phyloP scores from a whole-genome alignment of 64 coral and sea anemone species.

The Pocillopora damicornis region DNA sequence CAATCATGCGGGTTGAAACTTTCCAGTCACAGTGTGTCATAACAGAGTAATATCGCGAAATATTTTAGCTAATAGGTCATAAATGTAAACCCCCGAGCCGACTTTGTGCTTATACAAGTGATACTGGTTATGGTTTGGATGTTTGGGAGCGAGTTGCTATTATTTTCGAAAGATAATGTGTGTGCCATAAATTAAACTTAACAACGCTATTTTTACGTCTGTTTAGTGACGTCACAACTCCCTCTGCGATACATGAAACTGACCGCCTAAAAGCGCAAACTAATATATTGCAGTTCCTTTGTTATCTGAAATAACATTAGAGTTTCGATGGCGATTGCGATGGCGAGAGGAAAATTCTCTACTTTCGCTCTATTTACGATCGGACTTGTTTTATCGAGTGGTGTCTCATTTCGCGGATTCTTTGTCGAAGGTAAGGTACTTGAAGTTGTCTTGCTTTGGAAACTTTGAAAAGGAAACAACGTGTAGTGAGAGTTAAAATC shows the following conservation, averaged over 20 bases:
- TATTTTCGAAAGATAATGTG: too few species aligned
- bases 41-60: too few species aligned
- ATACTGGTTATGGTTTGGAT: too few species aligned
- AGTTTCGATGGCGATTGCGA: background rate
- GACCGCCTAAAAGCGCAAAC: background rate
- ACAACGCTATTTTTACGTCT: background rate
- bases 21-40: too few species aligned
- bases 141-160: too few species aligned
- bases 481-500: too few species aligned
- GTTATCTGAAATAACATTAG: background rate
- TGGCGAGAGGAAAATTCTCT: background rate
- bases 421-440: conserved; percentile 1
- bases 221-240: background rate
- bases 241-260: background rate
- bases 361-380: background rate
- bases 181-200: background rate
- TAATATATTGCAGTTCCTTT: background rate
- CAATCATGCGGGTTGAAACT: too few species aligned
- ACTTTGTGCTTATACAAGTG: background rate
- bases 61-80: too few species aligned
- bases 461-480: too few species aligned
- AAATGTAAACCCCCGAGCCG: too few species aligned
- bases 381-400: background rate
- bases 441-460: too few species aligned
- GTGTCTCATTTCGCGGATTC: background rate